A percentile compares a stretch with the other conserved stretches of the same genome.
phyloP scores from a whole-genome alignment of 2,113 vertebrate species.

The Diadophis punctatus region DNA sequence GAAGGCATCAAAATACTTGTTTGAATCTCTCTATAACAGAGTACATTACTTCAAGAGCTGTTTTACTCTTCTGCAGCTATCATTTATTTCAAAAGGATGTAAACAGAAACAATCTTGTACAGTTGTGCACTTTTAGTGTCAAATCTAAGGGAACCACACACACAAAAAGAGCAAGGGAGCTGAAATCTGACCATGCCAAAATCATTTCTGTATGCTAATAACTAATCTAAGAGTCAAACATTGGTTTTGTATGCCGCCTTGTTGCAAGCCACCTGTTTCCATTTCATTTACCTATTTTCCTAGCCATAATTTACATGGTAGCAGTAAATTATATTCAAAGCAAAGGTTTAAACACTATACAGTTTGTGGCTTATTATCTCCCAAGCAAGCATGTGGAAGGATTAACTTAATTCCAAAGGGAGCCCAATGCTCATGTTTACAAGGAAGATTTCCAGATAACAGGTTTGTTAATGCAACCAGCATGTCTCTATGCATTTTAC shows the following conservation, averaged over 20 bases:
- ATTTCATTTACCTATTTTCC: conserved; percentile 41
- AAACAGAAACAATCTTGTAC: background rate
- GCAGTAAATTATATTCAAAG: conserved; percentile 43
- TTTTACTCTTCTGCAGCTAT: background rate
- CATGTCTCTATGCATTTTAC: conserved; percentile 44
- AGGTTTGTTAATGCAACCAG: conserved; percentile 38
- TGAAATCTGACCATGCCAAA: conserved; percentile 34
- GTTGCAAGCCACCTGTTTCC: conserved; percentile 38
- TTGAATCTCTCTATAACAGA: background rate
- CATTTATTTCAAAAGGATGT: background rate
- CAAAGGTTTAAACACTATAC: conserved; percentile 48
- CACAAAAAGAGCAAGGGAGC: background rate
- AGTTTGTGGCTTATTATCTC: conserved; percentile 12
- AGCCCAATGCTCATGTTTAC: conserved; percentile 24
- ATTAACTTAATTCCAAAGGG: conserved; percentile 35
- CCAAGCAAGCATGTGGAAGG: conserved; percentile 24
- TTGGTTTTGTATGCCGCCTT: conserved; percentile 31
- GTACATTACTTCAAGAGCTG: background rate
- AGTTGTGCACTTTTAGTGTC: conserved; percentile 21
- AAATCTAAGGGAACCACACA: background rate
- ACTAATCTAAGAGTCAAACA: conserved; percentile 31
- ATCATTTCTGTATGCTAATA: conserved; percentile 36
- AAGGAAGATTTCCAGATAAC: conserved; percentile 32
- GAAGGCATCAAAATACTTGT: background rate
- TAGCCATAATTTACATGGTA: conserved; percentile 32